phyloP scores from a whole-genome alignment of 2,888 invertebrate genomes.

The Acrocera orbiculus region DNA sequence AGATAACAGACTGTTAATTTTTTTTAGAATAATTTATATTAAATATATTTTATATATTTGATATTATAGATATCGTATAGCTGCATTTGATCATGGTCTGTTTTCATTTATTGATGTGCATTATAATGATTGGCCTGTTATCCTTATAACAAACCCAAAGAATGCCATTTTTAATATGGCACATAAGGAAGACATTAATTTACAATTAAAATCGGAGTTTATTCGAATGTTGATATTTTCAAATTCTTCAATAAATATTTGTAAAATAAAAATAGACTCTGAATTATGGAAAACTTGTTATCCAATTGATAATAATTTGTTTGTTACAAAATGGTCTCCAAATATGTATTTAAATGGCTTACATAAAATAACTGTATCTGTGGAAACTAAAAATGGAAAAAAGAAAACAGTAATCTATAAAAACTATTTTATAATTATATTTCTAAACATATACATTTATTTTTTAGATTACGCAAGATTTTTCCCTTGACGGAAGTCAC shows the following conservation, averaged over 20 bases:
- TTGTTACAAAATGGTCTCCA: constrained; percentile 57
- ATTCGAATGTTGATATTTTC: constrained; percentile 70
- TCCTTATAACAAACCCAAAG: constrained; percentile 82
- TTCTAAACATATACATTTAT: background rate
- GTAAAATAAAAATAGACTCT: constrained; percentile 49
- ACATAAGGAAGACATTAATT: constrained; percentile 44
- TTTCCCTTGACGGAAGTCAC: constrained; percentile 56
- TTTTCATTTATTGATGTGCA: constrained; percentile 68
- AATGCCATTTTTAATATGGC: constrained; percentile 57
- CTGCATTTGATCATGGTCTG: constrained; percentile 76
- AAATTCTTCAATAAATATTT: constrained; percentile 40
- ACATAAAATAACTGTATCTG: constrained; percentile 46
- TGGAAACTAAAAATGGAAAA: constrained; percentile 40
- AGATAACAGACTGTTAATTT: constrained; percentile 56
- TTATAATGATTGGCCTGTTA: constrained; percentile 63
- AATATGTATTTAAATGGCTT: constrained; percentile 35
- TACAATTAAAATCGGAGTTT: constrained; percentile 45
- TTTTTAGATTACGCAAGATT: constrained; percentile 39
- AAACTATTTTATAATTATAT: too few relatives aligned
- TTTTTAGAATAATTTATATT: too few relatives aligned
- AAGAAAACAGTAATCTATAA: constrained; percentile 28
- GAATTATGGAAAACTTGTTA: constrained; percentile 38
- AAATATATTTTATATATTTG: background rate
- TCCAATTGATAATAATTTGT: constrained; percentile 61
- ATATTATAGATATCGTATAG: constrained; percentile 47